These are phyloP conservation scores for Mycteria americana DNA, from an alignment of 2,797 vertebrate species.

Conservation along the genomic window DNA sequence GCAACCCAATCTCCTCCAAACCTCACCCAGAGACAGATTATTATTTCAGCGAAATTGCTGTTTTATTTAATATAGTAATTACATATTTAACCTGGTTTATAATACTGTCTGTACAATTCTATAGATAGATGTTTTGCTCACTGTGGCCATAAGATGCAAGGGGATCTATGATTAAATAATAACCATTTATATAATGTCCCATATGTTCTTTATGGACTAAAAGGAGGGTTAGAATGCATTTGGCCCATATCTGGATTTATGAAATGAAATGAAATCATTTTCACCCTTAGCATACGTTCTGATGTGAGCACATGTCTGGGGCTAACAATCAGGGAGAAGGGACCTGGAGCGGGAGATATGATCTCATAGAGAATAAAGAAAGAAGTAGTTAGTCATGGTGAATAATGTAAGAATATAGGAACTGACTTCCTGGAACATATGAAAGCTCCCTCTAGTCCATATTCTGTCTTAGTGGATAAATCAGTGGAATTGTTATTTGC, in stretches of 20 bases:
- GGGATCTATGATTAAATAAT: background rate
- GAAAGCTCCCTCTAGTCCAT: background rate
- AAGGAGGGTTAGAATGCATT: background rate
- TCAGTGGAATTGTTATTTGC: background rate
- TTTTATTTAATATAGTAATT: slow-evolving; percentile 19
- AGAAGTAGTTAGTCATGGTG: background rate
- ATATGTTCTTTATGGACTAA: background rate
- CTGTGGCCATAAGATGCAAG: background rate
- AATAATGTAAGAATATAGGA: background rate
- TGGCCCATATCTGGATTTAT: background rate
- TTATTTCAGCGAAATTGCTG: background rate
- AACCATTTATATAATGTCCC: background rate
- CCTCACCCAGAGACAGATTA: background rate
- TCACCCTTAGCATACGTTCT: background rate
- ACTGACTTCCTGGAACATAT: background rate
- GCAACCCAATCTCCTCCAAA: background rate
- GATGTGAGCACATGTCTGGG: background rate
- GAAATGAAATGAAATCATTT: background rate
- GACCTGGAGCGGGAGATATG: background rate
- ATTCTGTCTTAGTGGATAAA: background rate
- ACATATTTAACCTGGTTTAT: background rate
- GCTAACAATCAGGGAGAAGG: background rate
- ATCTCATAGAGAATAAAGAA: background rate
- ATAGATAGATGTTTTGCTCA: background rate
- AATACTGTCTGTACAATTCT: background rate